Conservation (phyloP, 1,140 invertebrate genomes). For the Megalopta genalis region DNA sequence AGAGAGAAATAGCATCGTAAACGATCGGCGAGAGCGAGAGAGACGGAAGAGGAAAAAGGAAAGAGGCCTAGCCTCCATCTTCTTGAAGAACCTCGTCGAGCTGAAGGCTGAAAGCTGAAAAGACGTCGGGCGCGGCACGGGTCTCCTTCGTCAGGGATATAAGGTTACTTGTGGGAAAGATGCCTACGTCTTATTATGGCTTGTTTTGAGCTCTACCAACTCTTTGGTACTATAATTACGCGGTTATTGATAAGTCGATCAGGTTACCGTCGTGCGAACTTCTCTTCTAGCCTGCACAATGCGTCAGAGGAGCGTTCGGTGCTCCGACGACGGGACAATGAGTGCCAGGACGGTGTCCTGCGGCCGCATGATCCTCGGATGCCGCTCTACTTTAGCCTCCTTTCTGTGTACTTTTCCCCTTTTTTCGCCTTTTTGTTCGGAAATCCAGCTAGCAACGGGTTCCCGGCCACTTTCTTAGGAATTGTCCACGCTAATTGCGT, state of each 20-base stretch:
- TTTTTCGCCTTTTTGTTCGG: background rate
- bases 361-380: constrained; percentile 40
- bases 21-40: background rate
- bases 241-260: constrained; percentile 81
- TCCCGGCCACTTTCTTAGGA: background rate
- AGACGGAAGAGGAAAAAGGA: constrained; percentile 2
- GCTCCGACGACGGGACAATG: constrained; percentile 44
- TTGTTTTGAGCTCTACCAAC: constrained; percentile 80
- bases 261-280: constrained; percentile 74
- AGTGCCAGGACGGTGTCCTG: constrained; percentile 32
- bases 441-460: background rate
- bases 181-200: constrained; percentile 79
- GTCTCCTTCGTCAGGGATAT: constrained; percentile 76
- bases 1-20: background rate
- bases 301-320: constrained; percentile 45
- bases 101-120: constrained; percentile 70
- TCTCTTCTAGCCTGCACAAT: constrained; percentile 70
- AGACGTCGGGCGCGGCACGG: constrained; percentile 74
- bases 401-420: background rate
- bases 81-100: constrained; percentile 23
- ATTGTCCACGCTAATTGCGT: background rate
- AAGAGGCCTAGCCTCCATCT: constrained; percentile 20
- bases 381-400: background rate
- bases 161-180: constrained; percentile 80
- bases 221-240: constrained; percentile 80